A percentile compares a stretch with the other conserved stretches of the same genome.
These are phyloP conservation scores for Xiphophorus maculatus DNA, from an alignment of 2,113 vertebrate species.

Conservation along the genomic window DNA sequence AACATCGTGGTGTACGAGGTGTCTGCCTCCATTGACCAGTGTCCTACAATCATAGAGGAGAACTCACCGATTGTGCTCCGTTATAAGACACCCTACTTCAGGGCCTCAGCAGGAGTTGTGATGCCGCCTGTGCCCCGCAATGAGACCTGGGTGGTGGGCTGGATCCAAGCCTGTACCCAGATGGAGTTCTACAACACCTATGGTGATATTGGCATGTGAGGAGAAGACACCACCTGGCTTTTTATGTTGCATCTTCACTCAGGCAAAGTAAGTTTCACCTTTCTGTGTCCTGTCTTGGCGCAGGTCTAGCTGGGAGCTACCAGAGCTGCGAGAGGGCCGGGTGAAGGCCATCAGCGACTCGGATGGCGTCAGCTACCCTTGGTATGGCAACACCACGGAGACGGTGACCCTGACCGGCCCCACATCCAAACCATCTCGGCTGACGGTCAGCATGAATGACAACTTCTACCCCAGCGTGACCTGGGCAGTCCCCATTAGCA, in stretches of 20 bases:
- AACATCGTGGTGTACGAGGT: slow-evolving; percentile 97
- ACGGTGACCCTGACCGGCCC: slow-evolving; percentile 94
- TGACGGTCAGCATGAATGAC: slow-evolving; percentile 99
- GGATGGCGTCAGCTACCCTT: slow-evolving; percentile 97
- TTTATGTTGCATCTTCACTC: not conserved
- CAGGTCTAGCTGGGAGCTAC: slow-evolving; percentile 99
- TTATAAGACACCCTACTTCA: slow-evolving; percentile 98
- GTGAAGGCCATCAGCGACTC: slow-evolving; percentile 99
- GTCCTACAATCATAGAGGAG: slow-evolving; percentile 95
- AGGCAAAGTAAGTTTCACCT: not conserved
- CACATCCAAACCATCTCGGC: slow-evolving; percentile 93
- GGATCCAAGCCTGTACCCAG: slow-evolving; percentile 98
- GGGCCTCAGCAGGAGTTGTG: slow-evolving; percentile 92
- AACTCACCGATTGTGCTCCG: slow-evolving; percentile 97
- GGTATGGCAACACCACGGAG: slow-evolving; percentile 99
- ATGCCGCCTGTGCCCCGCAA: slow-evolving; percentile 96
- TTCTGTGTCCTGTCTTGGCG: not conserved
- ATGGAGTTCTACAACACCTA: slow-evolving; percentile 99
- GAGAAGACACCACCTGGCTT: slow-evolving; percentile 20
- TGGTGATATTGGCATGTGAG: slow-evolving; percentile 95
- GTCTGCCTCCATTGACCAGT: slow-evolving; percentile 94
- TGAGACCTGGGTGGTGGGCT: slow-evolving; percentile 98
- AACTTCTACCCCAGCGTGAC: slow-evolving; percentile 99
- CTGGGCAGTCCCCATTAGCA: slow-evolving; percentile 97
- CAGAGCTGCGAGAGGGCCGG: slow-evolving; percentile 92